These are phyloP conservation scores for Acleris literana DNA, from an alignment of 2,888 invertebrate species.

Conservation along the genomic window DNA sequence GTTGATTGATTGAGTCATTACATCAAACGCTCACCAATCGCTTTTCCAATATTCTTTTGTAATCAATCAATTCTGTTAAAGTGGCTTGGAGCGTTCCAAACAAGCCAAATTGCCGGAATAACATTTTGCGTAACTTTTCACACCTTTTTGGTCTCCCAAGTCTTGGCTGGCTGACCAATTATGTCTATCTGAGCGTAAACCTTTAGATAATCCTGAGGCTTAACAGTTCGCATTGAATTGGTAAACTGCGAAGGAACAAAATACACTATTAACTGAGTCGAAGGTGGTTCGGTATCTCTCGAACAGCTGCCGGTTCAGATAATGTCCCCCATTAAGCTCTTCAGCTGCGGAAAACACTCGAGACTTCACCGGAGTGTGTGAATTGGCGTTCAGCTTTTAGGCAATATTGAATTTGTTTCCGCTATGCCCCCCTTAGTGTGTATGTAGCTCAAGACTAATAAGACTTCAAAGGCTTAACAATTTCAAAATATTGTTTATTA, in stretches of 20 bases:
- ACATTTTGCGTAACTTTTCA: neutral
- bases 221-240: no score
- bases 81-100: neutral
- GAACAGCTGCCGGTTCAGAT: constrained; percentile 1
- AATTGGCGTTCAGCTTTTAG: constrained; percentile 4
- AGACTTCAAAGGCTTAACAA: no score
- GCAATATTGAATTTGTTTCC: constrained; percentile 17
- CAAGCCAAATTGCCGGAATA: neutral
- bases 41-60: constrained; percentile 2
- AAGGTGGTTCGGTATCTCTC: constrained; percentile 1
- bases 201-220: no score
- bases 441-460: neutral
- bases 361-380: constrained; percentile 10
- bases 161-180: no score
- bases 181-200: no score
- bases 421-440: neutral
- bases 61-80: constrained; percentile 11
- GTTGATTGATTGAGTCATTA: constrained; percentile 20
- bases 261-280: neutral
- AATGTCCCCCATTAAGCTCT: constrained; percentile 1
- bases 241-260: no score
- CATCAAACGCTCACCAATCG: neutral
- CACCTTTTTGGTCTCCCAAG: no score
- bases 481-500: no score
- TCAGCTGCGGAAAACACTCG: constrained; percentile 14